Evolutionary conservation across 1,140 invertebrate genomes (phyloP).

Genomic region (Caerostris darwini): DNA sequence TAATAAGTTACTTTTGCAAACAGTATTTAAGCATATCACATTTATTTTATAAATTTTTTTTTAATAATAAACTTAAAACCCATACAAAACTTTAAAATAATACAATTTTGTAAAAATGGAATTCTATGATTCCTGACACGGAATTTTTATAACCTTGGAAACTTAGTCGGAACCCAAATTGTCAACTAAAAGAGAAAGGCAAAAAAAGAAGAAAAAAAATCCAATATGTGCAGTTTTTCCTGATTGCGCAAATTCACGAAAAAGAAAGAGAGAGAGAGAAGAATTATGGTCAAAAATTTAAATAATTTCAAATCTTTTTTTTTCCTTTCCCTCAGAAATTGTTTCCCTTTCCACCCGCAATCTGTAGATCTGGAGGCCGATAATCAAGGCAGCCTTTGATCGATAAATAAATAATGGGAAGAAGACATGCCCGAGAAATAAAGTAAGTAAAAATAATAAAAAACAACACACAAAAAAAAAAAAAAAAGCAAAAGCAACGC

Average conservation of each 20-base stretch:
- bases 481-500: slow-evolving; percentile 1
- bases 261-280: background rate
- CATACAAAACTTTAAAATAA: no score
- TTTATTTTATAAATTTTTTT: no score
- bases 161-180: no score
- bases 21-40: no score
- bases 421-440: background rate
- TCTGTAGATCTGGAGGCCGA: background rate
- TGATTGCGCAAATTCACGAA: slow-evolving; percentile 53
- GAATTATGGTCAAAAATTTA: slow-evolving; percentile 60
- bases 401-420: slow-evolving; percentile 58
- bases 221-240: slow-evolving; percentile 36
- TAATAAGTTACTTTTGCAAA: no score
- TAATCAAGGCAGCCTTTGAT: slow-evolving; percentile 56
- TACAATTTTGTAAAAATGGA: no score
- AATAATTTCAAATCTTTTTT: slow-evolving; percentile 71
- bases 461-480: background rate
- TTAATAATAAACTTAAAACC: no score
- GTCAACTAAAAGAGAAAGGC: background rate
- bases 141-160: no score
- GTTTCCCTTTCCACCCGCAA: background rate
- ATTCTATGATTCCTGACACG: no score
- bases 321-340: background rate
- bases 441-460: slow-evolving; percentile 15
- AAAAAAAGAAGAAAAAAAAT: background rate